phyloP scores from a whole-genome alignment of 2,797 vertebrate species.

The Allobates femoralis region DNA sequence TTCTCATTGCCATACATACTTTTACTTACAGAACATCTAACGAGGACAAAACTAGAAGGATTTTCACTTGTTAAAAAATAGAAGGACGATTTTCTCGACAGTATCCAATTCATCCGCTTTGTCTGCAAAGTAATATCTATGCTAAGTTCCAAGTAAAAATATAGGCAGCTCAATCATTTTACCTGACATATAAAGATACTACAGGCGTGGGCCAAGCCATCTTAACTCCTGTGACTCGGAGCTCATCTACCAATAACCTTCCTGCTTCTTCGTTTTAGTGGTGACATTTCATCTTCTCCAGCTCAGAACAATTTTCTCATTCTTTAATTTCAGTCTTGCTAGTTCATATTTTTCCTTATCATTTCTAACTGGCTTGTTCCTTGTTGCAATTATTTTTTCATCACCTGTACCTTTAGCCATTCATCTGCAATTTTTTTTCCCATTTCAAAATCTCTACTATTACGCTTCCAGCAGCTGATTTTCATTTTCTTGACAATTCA shows the following conservation, averaged over 20 bases:
- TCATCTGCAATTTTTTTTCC: slow-evolving; percentile 56
- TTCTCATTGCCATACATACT: background rate
- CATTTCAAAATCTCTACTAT: slow-evolving; percentile 33
- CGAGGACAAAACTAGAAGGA: background rate
- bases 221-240: slow-evolving; percentile 19
- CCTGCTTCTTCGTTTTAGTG: slow-evolving; percentile 37
- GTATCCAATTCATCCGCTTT: background rate
- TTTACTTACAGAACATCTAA: background rate
- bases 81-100: slow-evolving; percentile 24
- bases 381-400: slow-evolving; percentile 60
- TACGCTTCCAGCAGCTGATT: slow-evolving; percentile 45
- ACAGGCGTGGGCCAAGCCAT: slow-evolving; percentile 25
- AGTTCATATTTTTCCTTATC: slow-evolving; percentile 55
- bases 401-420: slow-evolving; percentile 48
- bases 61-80: slow-evolving; percentile 14
- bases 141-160: slow-evolving; percentile 14
- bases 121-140: slow-evolving; percentile 17
- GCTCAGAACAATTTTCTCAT: slow-evolving; percentile 53
- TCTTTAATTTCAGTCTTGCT: slow-evolving; percentile 59
- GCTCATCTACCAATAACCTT: slow-evolving; percentile 36
- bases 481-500: slow-evolving; percentile 44
- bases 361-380: slow-evolving; percentile 54
- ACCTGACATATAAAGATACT: slow-evolving; percentile 34
- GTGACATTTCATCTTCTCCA: slow-evolving; percentile 51
- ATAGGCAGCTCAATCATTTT: slow-evolving; percentile 46